Evolutionary conservation across 2,797 vertebrate genomes (phyloP).

Genomic region (Hyperoplus lanceolatus): DNA sequence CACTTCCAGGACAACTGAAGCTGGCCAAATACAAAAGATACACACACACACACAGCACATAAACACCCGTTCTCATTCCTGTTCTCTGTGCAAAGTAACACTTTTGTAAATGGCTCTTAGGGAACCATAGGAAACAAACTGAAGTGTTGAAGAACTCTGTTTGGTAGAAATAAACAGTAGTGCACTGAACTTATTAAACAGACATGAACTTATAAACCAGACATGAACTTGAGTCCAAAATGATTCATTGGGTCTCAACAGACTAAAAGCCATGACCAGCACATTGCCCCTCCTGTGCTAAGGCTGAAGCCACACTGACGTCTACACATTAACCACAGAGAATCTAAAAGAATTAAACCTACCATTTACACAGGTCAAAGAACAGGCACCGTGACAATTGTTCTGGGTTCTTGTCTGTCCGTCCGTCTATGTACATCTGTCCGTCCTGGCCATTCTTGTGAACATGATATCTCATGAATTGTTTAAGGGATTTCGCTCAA

Average conservation of each 20-base stretch:
- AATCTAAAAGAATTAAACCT: background rate
- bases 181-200: background rate
- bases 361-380: background rate
- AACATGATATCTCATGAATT: no score
- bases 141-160: background rate
- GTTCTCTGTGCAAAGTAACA: slow-evolving; percentile 50
- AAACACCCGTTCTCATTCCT: slow-evolving; percentile 22
- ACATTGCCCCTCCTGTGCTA: slow-evolving; percentile 1
- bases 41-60: slow-evolving; percentile 14
- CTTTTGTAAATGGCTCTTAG: slow-evolving; percentile 16
- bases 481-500: no score
- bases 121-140: slow-evolving; percentile 8
- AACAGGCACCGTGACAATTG: no score
- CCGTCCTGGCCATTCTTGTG: no score
- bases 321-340: background rate
- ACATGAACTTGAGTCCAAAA: background rate
- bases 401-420: no score
- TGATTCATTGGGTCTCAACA: background rate
- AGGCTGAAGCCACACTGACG: background rate
- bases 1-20: slow-evolving; percentile 35
- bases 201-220: background rate
- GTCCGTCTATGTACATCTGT: no score
- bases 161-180: background rate
- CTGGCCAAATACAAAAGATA: slow-evolving; percentile 42
- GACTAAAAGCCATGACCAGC: slow-evolving; percentile 2